Evolutionary conservation across 35 echinoderm and acorn worm species (phyloP), one percentile per base, ranked within the genome.

Genomic region (Lytechinus pictus): DNA sequence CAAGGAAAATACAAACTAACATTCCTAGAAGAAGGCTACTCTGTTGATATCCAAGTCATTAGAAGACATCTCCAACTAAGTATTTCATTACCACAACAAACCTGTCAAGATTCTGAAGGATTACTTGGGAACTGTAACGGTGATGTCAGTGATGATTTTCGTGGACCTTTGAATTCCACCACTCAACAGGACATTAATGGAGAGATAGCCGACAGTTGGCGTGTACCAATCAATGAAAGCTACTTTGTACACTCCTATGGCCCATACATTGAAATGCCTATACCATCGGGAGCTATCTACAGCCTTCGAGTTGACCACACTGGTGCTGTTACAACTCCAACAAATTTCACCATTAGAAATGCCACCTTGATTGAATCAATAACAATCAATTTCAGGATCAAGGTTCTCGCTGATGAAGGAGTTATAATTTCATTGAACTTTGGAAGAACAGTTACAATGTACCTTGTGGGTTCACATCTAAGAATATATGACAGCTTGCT

Each of bases 111-210:
- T 24, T 95, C 96, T 44, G 57, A 27, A 91, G 98, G 98, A 6
- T 97, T 99, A 4, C 92, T 99, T 95, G 98, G 97, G 57, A 98
- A 97, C 55, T 98, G 97, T 94, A 96, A 98, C 89, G 86, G 86
- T 27, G 86, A 94, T 54, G 10, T 86, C 27, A 86, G 28, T 21
- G 96, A 98, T 96, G 96, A 97, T 87, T 44, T 98, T 52, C 86
- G 13, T 92, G 56, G 24, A 72, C 56, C 61, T 27, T 87, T 91
- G 16, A 89, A 90, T 86, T 86, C 94, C 66, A 95, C 89, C 19
- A 91, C 98, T 87, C 96, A 99, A 52, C 28, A 95, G 86, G 54
- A 96, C n/a, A 91, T 97, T 11, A 86, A 96, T 54, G 94, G 27
- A 54, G 92, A 54, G 1, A 51, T 99, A 55, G 96, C 94, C 5